These are phyloP conservation scores for Sylvia atricapilla DNA, from an alignment of 2,113 vertebrate species.

Conservation along the genomic window DNA sequence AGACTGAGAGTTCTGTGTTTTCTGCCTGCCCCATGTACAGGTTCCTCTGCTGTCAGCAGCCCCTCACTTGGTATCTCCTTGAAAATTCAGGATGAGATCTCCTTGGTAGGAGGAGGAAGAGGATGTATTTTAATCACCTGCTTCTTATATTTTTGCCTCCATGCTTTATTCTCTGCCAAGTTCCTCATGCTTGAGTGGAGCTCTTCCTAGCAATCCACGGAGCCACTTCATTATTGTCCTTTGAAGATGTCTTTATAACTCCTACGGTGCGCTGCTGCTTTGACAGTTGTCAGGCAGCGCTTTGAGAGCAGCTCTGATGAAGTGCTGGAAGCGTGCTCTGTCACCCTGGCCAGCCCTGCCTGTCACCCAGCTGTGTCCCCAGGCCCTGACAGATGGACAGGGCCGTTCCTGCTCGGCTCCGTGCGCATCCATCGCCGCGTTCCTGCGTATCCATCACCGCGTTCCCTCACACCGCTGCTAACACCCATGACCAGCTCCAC, in stretches of 20 bases:
- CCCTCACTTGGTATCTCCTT: background rate
- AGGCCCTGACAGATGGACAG: background rate
- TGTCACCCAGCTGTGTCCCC: background rate
- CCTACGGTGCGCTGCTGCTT: background rate
- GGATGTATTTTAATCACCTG: background rate
- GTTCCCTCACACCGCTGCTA: background rate
- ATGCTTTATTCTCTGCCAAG: background rate
- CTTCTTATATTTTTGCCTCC: background rate
- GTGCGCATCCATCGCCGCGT: background rate
- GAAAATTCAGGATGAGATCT: background rate
- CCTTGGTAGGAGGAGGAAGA: background rate
- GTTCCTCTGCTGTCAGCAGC: background rate
- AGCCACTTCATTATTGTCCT: constrained; percentile 7
- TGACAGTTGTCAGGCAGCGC: constrained; percentile 21
- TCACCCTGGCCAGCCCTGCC: constrained; percentile 21
- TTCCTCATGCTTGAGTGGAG: background rate
- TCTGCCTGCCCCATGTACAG: background rate
- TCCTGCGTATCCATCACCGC: background rate
- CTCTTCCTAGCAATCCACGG: background rate
- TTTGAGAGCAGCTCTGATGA: background rate
- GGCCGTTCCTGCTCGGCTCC: background rate
- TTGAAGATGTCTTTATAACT: constrained; percentile 3
- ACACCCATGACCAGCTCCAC: background rate
- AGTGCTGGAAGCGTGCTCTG: constrained; percentile 19
- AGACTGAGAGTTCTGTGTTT: background rate